phyloP scores from a whole-genome alignment of 2,888 invertebrate genomes.

The Rhamnusium bicolor region DNA sequence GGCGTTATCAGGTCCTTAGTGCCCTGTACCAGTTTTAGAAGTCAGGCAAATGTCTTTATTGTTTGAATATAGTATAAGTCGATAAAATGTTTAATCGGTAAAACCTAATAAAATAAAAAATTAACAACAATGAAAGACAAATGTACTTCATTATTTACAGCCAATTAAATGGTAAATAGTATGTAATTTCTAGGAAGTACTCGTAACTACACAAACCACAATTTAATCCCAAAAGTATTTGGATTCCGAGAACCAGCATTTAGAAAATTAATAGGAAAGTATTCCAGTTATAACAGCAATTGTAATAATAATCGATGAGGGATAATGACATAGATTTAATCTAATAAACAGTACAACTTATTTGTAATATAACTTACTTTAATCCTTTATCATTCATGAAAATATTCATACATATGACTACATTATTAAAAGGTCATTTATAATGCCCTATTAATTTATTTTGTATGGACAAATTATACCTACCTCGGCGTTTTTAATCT shows the following conservation, averaged over 20 bases:
- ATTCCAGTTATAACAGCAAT: neutral
- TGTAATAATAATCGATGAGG: neutral
- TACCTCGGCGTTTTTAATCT: neutral
- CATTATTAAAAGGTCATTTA: conserved; percentile 12
- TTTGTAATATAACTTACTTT: conserved; percentile 5
- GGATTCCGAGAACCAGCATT: neutral
- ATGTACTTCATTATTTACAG: neutral
- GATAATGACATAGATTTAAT: neutral
- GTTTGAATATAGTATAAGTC: neutral
- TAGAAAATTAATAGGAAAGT: neutral
- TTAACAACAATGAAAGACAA: neutral
- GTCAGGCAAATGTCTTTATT: neutral
- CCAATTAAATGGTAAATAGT: neutral
- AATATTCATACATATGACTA: neutral
- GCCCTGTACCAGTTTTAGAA: neutral
- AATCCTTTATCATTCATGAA: neutral
- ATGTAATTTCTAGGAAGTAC: neutral
- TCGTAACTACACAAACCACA: neutral
- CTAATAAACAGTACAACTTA: conserved; percentile 5
- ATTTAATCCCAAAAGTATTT: neutral
- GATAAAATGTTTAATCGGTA: neutral
- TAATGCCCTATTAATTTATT: neutral
- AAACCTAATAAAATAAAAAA: neutral
- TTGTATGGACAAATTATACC: conserved; percentile 5
- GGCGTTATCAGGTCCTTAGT: no score